These are phyloP conservation scores for Leptinotarsa defecta DNA, from an alignment of 1,140 invertebrate genomes.

Conservation along the genomic window DNA sequence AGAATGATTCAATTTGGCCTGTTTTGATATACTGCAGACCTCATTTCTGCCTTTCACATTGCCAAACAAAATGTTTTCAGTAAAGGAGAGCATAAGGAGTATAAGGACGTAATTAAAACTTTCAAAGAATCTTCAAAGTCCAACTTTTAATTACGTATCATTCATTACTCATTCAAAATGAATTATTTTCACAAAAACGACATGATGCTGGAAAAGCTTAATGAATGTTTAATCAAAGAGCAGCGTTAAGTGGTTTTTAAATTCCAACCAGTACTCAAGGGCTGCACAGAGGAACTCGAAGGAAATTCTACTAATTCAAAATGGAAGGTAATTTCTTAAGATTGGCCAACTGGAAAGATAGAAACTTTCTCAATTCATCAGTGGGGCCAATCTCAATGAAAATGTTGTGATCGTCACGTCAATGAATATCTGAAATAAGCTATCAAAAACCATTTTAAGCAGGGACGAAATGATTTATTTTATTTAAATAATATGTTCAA, in stretches of 20 bases:
- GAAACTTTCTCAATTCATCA: too few species aligned
- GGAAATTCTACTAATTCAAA: background rate
- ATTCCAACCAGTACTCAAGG: background rate
- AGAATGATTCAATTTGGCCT: too few species aligned
- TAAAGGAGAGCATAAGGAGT: background rate
- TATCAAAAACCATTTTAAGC: too few species aligned
- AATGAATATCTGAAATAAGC: too few species aligned
- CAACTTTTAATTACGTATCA: slow-evolving; percentile 4
- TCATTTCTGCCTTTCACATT: background rate
- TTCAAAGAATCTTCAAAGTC: slow-evolving; percentile 2
- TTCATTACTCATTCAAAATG: slow-evolving; percentile 1
- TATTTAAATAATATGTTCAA: too few species aligned
- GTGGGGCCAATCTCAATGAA: too few species aligned
- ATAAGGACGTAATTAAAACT: slow-evolving; percentile 1
- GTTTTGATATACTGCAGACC: too few species aligned
- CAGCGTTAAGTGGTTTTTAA: slow-evolving; percentile 6
- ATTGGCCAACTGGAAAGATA: too few species aligned
- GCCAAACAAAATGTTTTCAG: background rate
- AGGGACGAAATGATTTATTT: too few species aligned
- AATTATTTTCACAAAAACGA: slow-evolving; percentile 1
- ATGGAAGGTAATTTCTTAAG: too few species aligned
- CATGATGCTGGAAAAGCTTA: slow-evolving; percentile 7
- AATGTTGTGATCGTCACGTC: too few species aligned
- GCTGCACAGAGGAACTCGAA: background rate
- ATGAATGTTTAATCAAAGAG: slow-evolving; percentile 8